phyloP scores from a whole-genome alignment of 2,797 vertebrate genomes.

The Cygnus olor region DNA sequence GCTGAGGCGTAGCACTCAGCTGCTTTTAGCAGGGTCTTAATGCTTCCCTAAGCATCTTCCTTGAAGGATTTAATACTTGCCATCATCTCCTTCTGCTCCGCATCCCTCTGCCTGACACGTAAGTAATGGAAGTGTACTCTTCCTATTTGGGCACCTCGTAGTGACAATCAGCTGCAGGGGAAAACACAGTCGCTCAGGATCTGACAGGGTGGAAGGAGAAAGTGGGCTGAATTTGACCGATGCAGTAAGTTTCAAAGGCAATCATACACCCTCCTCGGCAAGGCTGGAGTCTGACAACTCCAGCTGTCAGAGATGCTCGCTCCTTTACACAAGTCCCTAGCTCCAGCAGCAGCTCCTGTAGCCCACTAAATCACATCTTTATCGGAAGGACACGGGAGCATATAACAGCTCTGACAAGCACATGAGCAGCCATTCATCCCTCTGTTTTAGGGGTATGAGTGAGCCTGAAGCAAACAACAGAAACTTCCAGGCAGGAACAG shows the following conservation, averaged over 20 bases:
- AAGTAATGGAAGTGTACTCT: conserved; percentile 41
- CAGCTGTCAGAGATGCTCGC: neutral
- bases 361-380: neutral
- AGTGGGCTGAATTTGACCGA: neutral
- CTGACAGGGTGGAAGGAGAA: neutral
- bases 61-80: neutral
- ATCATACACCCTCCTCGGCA: neutral
- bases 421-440: neutral
- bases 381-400: neutral
- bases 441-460: neutral
- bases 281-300: neutral
- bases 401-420: neutral
- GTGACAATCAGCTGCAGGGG: neutral
- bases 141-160: neutral
- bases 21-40: neutral
- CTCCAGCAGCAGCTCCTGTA: neutral
- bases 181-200: neutral
- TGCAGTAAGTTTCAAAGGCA: neutral
- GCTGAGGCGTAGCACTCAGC: neutral
- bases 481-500: neutral
- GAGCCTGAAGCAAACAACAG: neutral
- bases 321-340: neutral
- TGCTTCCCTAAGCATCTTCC: conserved; percentile 12
- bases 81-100: neutral
- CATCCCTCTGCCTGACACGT: neutral